A percentile compares a stretch with the other conserved stretches of the same genome.
Conservation (phyloP, 2,797 vertebrate species). For the Schizopygopsis malacanthus region DNA sequence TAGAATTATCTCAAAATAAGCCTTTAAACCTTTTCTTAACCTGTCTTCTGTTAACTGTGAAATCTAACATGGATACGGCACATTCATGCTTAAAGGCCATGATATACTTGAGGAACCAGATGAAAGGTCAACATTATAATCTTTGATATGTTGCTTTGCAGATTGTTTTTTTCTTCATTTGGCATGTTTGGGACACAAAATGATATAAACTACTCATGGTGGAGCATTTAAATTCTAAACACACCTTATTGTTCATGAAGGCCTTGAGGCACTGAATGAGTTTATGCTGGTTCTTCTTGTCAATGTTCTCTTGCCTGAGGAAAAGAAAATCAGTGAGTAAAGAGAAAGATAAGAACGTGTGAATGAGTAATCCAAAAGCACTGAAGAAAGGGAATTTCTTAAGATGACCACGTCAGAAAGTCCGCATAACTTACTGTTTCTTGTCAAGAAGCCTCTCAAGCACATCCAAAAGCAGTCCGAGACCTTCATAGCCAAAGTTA, state of each 20-base stretch:
- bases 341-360: slow-evolving; percentile 16
- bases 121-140: no score
- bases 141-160: slow-evolving; percentile 10
- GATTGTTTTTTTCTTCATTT: slow-evolving; percentile 5
- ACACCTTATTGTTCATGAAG: slow-evolving; percentile 99
- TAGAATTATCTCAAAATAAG: no score
- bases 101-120: no score
- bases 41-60: no score
- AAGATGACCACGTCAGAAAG: neutral
- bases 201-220: slow-evolving; percentile 17
- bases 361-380: slow-evolving; percentile 22
- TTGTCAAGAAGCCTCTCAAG: slow-evolving; percentile 96
- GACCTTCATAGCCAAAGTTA: slow-evolving; percentile 98
- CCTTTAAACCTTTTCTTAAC: no score
- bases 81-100: no score
- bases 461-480: slow-evolving; percentile 91
- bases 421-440: slow-evolving; percentile 87
- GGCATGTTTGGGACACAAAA: neutral
- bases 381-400: slow-evolving; percentile 13
- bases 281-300: slow-evolving; percentile 98
- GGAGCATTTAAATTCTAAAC: slow-evolving; percentile 60
- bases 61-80: no score
- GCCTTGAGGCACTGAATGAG: slow-evolving; percentile 98
- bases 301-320: slow-evolving; percentile 91
- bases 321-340: slow-evolving; percentile 39